These are phyloP conservation scores for Galagoides demidoff DNA, from an alignment of 2,797 vertebrate species.

Conservation along the genomic window DNA sequence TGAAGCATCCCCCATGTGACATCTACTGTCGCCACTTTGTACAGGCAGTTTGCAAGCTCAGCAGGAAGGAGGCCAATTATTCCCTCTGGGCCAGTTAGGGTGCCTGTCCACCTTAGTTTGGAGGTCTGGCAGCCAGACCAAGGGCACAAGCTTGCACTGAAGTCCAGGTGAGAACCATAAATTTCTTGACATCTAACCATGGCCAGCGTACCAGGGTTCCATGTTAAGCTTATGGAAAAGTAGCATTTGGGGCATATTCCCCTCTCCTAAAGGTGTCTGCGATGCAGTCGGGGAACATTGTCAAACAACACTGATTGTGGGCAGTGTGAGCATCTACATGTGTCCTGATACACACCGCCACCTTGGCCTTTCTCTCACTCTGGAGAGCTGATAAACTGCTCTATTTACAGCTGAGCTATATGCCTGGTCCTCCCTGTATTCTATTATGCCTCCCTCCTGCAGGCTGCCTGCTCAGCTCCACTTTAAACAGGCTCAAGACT, in stretches of 20 bases:
- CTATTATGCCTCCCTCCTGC: not conserved
- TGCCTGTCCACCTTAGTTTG: constrained; percentile 34
- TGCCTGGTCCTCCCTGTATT: no score
- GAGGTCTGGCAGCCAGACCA: constrained; percentile 63
- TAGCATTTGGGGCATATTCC: not conserved
- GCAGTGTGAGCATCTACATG: accelerated
- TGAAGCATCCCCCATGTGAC: constrained; percentile 65
- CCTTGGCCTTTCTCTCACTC: not conserved
- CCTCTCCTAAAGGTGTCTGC: not conserved
- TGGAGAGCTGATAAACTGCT: accelerated
- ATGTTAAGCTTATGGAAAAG: not conserved
- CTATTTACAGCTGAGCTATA: not conserved
- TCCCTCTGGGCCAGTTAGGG: constrained; percentile 53
- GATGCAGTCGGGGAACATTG: not conserved
- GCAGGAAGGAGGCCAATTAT: constrained; percentile 74
- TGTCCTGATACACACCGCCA: no score
- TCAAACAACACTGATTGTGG: not conserved
- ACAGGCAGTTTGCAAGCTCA: constrained; percentile 67
- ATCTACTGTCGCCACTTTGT: constrained; percentile 65
- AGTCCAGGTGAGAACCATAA: constrained; percentile 15
- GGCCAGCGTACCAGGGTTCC: not conserved
- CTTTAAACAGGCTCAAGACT: not conserved
- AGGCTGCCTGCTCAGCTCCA: accelerated
- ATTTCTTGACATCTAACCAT: constrained; percentile 62
- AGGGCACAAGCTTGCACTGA: constrained; percentile 3